These are phyloP conservation scores for Sminthurinus signatus DNA, from an alignment of 1,140 invertebrate genomes.

Conservation along the genomic window DNA sequence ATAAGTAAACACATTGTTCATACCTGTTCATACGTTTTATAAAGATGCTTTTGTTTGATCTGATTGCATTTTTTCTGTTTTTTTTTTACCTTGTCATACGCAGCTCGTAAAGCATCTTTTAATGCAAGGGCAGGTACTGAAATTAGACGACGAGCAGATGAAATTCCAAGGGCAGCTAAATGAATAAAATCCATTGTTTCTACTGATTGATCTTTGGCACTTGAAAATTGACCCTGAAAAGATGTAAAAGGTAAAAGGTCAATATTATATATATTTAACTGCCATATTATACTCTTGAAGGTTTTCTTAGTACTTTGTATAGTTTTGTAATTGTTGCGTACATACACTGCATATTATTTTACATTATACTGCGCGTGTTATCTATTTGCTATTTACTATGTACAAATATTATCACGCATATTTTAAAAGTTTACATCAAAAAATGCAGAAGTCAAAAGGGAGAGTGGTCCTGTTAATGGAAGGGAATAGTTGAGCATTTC, in stretches of 20 bases:
- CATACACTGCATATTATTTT: no score
- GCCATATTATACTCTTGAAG: no score
- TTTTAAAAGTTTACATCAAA: conserved; percentile 40
- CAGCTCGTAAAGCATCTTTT: conserved; percentile 61
- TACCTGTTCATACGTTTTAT: no score
- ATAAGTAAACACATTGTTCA: no score
- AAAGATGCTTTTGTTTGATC: no score
- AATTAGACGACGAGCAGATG: conserved; percentile 64
- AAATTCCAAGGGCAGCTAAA: conserved; percentile 30
- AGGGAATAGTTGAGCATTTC: conserved; percentile 39
- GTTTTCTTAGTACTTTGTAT: no score
- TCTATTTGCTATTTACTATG: no score
- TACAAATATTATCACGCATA: no score
- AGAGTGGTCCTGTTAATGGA: conserved; percentile 36
- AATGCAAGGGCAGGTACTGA: conserved; percentile 74
- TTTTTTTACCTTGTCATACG: conserved; percentile 75
- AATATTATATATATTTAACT: no score
- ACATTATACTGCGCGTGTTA: no score
- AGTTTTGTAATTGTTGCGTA: no score
- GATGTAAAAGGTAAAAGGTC: neutral
- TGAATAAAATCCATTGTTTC: conserved; percentile 39
- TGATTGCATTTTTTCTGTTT: no score
- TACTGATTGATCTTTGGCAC: conserved; percentile 25
- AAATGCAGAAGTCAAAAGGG: conserved; percentile 35
- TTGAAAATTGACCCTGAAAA: conserved; percentile 33